These are phyloP conservation scores for Carposina sasakii DNA, from an alignment of 1,140 invertebrate genomes.

Conservation along the genomic window DNA sequence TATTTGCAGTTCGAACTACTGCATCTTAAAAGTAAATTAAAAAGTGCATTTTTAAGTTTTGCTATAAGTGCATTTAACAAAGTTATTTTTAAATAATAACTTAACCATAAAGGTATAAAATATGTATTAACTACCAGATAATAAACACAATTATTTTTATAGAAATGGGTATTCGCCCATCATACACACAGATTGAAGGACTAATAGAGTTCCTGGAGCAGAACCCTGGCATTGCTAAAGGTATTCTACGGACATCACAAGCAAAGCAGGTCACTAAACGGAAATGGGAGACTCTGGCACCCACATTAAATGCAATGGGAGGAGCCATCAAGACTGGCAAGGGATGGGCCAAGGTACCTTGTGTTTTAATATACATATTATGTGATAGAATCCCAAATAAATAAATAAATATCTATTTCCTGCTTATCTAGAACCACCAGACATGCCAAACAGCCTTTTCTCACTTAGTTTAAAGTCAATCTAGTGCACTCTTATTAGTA, in stretches of 20 bases:
- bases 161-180: not conserved
- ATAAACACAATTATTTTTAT: not conserved
- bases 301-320: not conserved
- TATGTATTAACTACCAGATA: too few relatives aligned
- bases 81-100: not conserved
- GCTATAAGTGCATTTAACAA: not conserved
- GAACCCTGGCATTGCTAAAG: not conserved
- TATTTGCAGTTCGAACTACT: too few relatives aligned
- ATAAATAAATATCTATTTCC: not conserved
- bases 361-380: too few relatives aligned
- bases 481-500: too few relatives aligned
- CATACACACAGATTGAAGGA: not conserved
- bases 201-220: not conserved
- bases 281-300: not conserved
- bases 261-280: not conserved
- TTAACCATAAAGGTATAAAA: not conserved
- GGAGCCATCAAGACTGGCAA: not conserved
- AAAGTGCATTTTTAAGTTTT: too few relatives aligned
- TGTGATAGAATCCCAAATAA: too few relatives aligned
- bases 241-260: not conserved
- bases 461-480: too few relatives aligned
- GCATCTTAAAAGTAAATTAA: too few relatives aligned
- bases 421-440: too few relatives aligned
- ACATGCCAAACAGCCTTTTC: too few relatives aligned
- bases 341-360: not conserved